phyloP scores from a whole-genome alignment of 1,140 invertebrate species.

The Stenopsyche tienmushanensis region DNA sequence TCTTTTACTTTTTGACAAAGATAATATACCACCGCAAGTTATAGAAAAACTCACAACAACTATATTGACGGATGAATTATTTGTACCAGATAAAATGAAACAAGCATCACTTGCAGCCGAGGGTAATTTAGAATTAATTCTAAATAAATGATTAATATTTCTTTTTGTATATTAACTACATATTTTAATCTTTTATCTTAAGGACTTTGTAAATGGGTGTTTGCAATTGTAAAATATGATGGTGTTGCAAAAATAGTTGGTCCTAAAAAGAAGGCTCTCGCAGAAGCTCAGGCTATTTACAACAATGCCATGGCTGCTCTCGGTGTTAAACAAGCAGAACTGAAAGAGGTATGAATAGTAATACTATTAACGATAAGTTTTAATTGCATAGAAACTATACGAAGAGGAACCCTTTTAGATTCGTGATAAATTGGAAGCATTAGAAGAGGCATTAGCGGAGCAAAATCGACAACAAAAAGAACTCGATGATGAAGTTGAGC shows the following conservation, averaged over 20 bases:
- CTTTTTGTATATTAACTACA: conserved; percentile 10
- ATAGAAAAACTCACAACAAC: conserved; percentile 85
- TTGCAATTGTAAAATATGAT: conserved; percentile 91
- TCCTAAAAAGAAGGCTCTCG: conserved; percentile 79
- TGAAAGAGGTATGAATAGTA: conserved; percentile 59
- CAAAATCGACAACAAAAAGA: conserved; percentile 63
- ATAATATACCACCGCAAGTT: conserved; percentile 78
- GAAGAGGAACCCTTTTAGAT: too few species aligned
- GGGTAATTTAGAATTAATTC: conserved; percentile 49
- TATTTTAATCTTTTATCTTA: conserved; percentile 5
- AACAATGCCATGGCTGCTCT: conserved; percentile 69
- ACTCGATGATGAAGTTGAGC: conserved; percentile 75
- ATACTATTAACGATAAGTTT: background rate
- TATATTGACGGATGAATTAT: conserved; percentile 79
- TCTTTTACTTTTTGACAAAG: conserved; percentile 88
- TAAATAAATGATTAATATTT: background rate
- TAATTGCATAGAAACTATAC: background rate
- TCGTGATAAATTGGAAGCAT: conserved; percentile 52
- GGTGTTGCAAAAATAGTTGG: conserved; percentile 86
- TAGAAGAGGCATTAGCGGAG: conserved; percentile 70
- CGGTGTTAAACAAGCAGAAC: conserved; percentile 72
- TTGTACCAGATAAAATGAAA: conserved; percentile 90
- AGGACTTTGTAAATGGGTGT: conserved; percentile 88
- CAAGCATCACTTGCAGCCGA: conserved; percentile 74
- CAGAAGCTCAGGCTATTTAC: conserved; percentile 73